Evolutionary conservation across 2,888 invertebrate species (phyloP), one percentile per base, ranked within the genome.

Genomic region (Ametastegia equiseti): DNA sequence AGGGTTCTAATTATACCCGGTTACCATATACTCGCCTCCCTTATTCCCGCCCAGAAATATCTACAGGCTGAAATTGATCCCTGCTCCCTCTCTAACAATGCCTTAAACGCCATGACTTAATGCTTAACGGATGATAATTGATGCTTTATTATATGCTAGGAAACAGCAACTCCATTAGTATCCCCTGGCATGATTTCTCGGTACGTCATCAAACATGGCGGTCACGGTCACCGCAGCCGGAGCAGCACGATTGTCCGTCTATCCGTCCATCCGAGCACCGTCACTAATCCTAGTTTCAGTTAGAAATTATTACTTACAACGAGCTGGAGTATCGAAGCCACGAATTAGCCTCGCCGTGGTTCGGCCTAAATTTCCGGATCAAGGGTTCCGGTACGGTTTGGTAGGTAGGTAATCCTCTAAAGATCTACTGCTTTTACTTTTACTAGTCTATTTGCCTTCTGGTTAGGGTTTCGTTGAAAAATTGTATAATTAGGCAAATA

Each of bases 111-210:
- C 36, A 75, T 50, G 45, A 60, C 65, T 77, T 63, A 50, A 81
- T 77, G 63, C 63, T 81, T 63, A 63, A 47, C 81, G 81, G 81
- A 63, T 77, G 36, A 75, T 77, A 81, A 81, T 81, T 81, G 81
- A 65, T 77, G 81, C 45, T 81, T 81, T 77, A 81, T 81, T 77
- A 81, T 50, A 77, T 75, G 77, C 36, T 63, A 45, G 77, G 65
- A 81, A 81, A 77, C 81, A 75, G 81, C 73, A 73, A 78, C 81
- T 73, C 73, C 63, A 73, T 77, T 81, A 77, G 63, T 78, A 77
- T 77, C 73, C n/a, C 81, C 60, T 23, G 54, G 36, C 27, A 19
- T 23, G 23, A 63, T 15, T 78, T 78, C 78, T 57, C 13, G 42
- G 78, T 78, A 78, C 57, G 78, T 78, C 42, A 78, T 78, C 78